Evolutionary conservation across 2,888 invertebrate species (phyloP), one percentile per base, ranked within the genome.

Genomic region (Acrocyrtus sp.): DNA sequence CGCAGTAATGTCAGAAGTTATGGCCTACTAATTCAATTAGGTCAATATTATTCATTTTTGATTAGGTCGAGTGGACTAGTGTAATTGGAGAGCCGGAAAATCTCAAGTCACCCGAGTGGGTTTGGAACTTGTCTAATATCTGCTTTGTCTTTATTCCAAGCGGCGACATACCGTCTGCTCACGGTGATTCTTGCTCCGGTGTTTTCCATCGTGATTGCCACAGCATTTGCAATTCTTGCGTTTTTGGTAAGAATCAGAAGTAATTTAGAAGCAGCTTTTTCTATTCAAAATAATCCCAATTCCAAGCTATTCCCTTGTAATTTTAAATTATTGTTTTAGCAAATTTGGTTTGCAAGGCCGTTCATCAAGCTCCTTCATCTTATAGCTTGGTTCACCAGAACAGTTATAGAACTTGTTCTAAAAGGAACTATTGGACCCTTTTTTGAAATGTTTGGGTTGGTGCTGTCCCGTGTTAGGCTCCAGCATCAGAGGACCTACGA

Each of bases 1-100:
- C n/a, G n/a, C n/a, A n/a, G n/a, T n/a, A n/a, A n/a, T n/a, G n/a
- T n/a, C n/a, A n/a, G n/a, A n/a, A n/a, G n/a, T n/a, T n/a, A n/a
- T n/a, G n/a, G n/a, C 15, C 10, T 24, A 15, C 10, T 24, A 17
- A 19, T 17, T 4, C 15, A 39, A 34, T 17, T n/a, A 3, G 24
- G 21, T 22, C 51, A n/a, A 27, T 34, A 19, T 21, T 47, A 50
- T n/a, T n/a, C 4, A 3, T 24, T 58, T 69, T n/a, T 60, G 5
- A 26, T 43, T 15, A 80, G 80, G 57, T 75, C 6, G 67, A 63
- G 19, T 80, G 77, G 77, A 72, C 34, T 12, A 56, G 68, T 17
- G 70, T 80, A 4, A 60, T 80, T n/a, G 80, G 77, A 22, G 80
- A 80, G 39, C 80, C 80, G 10, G 78, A 80, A 19, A 72, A 63